Conservation (phyloP, 1,140 invertebrate species). For the Drosophila murphyi region DNA sequence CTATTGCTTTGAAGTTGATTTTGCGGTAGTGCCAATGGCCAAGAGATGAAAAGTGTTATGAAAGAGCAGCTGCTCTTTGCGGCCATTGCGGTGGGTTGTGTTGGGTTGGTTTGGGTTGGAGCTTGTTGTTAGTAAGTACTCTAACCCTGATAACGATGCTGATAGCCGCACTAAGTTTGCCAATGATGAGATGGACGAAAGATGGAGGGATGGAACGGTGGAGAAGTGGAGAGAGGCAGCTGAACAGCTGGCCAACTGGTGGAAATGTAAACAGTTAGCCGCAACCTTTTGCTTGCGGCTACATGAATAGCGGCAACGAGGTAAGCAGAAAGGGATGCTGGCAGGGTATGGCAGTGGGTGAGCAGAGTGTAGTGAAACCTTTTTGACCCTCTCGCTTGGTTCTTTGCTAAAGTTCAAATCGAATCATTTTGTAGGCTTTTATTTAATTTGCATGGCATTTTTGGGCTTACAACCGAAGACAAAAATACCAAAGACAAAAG, state of each 20-base stretch:
- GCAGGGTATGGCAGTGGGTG: background rate
- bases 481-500: constrained; percentile 4
- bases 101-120: constrained; percentile 10
- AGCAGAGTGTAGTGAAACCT: background rate
- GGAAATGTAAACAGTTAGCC: constrained; percentile 15
- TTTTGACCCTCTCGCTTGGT: constrained; percentile 29
- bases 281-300: constrained; percentile 31
- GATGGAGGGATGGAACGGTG: background rate
- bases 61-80: constrained; percentile 3
- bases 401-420: constrained; percentile 47
- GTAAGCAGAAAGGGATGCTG: no score
- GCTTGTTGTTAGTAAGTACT: background rate
- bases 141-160: constrained; percentile 29
- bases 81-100: background rate
- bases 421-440: constrained; percentile 73
- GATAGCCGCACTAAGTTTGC: constrained; percentile 16
- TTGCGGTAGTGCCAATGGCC: constrained; percentile 9
- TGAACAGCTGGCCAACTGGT: constrained; percentile 7
- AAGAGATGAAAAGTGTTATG: constrained; percentile 7
- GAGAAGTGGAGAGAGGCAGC: background rate
- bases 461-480: constrained; percentile 24
- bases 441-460: constrained; percentile 77
- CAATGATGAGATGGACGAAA: background rate
- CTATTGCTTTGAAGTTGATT: constrained; percentile 31
- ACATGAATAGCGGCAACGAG: no score